Percentiles rank a stretch among this genome's conserved stretches.
These are phyloP conservation scores for Drosophila nebulosa DNA, from an alignment of 1,140 invertebrate species.

Conservation along the genomic window DNA sequence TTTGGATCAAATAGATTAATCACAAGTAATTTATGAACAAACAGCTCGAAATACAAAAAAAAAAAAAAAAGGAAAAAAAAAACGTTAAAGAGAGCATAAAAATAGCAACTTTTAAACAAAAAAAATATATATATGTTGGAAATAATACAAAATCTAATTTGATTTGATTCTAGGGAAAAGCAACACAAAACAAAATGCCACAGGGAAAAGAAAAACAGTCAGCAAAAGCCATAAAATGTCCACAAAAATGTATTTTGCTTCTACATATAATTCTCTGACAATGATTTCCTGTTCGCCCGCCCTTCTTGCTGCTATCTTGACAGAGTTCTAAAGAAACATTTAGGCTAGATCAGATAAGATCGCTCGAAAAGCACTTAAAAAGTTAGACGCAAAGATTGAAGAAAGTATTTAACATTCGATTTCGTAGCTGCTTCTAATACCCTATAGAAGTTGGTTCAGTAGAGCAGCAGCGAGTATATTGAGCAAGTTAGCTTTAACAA, in stretches of 20 bases:
- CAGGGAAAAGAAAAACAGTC: neutral
- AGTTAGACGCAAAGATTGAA: neutral
- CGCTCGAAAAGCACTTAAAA: neutral
- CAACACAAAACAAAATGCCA: neutral
- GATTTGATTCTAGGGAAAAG: neutral
- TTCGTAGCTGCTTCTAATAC: neutral
- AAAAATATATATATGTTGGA: constrained; percentile 29
- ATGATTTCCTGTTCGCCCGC: neutral
- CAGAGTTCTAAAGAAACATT: neutral
- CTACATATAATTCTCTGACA: neutral
- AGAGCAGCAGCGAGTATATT: neutral
- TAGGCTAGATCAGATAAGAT: neutral
- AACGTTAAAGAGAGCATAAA: constrained; percentile 48
- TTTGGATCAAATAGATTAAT: constrained; percentile 77
- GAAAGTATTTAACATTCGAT: neutral
- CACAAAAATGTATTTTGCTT: neutral
- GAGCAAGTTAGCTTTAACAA: no score
- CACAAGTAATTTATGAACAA: constrained; percentile 74
- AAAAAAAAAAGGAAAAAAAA: neutral
- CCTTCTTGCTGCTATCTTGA: neutral
- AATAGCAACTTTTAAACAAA: constrained; percentile 48
- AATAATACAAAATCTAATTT: constrained; percentile 4
- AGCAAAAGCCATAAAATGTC: neutral
- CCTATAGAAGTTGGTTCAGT: neutral
- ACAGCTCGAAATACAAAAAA: constrained; percentile 6